A percentile compares a stretch with the other conserved stretches of the same genome.
phyloP scores from a whole-genome alignment of 1,140 invertebrate genomes.

The Saxidomus purpurata region DNA sequence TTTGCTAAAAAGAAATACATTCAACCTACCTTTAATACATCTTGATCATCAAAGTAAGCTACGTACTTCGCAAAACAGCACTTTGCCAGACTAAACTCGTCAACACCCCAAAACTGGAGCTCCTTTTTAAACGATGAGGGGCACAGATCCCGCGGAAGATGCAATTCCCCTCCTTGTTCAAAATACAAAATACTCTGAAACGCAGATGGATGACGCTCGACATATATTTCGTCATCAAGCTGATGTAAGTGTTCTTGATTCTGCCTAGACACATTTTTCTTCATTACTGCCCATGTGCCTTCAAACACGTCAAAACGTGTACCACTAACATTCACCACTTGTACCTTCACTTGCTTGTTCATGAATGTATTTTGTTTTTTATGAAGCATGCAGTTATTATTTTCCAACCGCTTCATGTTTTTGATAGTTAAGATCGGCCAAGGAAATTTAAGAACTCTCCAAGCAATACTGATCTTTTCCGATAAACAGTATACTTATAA shows the following conservation, averaged over 20 bases:
- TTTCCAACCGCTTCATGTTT: no score
- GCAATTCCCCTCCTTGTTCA: conserved; percentile 75
- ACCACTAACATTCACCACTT: conserved; percentile 42
- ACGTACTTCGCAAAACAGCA: conserved; percentile 74
- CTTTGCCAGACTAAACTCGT: conserved; percentile 63
- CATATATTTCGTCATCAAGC: neutral
- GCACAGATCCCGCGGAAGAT: conserved; percentile 73
- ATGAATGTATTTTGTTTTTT: no score
- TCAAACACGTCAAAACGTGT: conserved; percentile 22
- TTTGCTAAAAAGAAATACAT: no score
- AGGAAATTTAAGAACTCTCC: no score
- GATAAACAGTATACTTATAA: no score
- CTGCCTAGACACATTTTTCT: neutral
- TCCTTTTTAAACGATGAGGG: conserved; percentile 74
- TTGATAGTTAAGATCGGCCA: no score
- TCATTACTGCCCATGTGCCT: neutral
- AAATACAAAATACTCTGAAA: conserved; percentile 72
- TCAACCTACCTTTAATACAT: conserved; percentile 21
- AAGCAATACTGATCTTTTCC: no score
- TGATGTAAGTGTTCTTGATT: neutral
- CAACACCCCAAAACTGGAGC: conserved; percentile 78
- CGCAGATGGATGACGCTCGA: conserved; percentile 39
- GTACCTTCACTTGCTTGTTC: no score
- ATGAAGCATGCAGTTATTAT: no score
- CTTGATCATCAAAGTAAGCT: conserved; percentile 28